These are phyloP conservation scores for Trachelus stipa DNA, from an alignment of 2,888 invertebrate species.

Conservation along the genomic window DNA sequence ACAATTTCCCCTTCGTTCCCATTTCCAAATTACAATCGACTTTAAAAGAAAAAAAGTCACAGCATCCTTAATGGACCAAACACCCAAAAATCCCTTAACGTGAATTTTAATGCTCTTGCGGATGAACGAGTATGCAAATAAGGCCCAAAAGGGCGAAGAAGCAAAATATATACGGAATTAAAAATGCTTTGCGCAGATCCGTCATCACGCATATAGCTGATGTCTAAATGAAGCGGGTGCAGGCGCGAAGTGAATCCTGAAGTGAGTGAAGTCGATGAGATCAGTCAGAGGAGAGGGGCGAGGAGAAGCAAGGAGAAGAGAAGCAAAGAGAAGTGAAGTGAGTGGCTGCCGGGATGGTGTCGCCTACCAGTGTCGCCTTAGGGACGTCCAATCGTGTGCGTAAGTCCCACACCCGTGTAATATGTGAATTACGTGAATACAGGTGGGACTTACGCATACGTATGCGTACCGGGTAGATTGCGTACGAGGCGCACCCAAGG, in stretches of 20 bases:
- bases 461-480: constrained; percentile 27
- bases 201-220: background rate
- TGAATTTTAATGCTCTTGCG: background rate
- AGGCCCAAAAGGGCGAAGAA: background rate
- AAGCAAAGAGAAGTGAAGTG: constrained; percentile 13
- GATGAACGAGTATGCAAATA: background rate
- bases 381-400: background rate
- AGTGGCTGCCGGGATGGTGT: constrained; percentile 20
- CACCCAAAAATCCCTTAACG: background rate
- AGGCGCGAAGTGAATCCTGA: background rate
- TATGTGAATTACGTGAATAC: constrained; percentile 29
- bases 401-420: constrained; percentile 11
- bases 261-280: constrained; percentile 4
- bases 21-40: background rate
- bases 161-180: background rate
- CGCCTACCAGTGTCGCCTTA: constrained; percentile 2
- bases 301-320: background rate
- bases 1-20: background rate
- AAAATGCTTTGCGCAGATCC: background rate
- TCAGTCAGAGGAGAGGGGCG: background rate
- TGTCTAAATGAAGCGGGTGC: background rate
- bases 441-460: constrained; percentile 24
- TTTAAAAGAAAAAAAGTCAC: background rate
- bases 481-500: constrained; percentile 52
- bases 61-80: background rate